These are phyloP conservation scores for Glyptemys insculpta DNA, from an alignment of 2,797 vertebrate genomes.

Conservation along the genomic window DNA sequence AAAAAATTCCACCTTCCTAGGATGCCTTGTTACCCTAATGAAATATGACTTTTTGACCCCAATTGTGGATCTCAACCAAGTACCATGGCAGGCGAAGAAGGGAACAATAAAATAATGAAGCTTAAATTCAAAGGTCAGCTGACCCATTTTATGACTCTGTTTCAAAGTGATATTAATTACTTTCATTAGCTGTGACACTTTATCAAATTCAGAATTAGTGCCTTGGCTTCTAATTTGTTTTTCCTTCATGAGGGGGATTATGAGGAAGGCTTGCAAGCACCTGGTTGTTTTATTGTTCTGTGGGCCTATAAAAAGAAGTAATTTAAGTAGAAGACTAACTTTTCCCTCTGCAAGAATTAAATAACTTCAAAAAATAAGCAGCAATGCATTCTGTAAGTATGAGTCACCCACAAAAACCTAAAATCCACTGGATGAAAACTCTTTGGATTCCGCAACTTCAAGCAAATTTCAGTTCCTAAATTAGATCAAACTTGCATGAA, in stretches of 20 bases:
- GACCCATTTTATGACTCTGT: background rate
- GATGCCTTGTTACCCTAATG: background rate
- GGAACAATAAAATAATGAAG: background rate
- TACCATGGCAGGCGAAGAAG: background rate
- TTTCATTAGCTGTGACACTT: background rate
- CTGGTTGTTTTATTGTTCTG: background rate
- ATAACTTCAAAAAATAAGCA: background rate
- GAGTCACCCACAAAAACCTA: background rate
- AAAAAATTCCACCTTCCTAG: background rate
- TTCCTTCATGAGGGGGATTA: background rate
- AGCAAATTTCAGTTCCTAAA: background rate
- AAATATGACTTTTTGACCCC: background rate
- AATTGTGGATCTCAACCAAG: background rate
- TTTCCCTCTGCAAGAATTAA: background rate
- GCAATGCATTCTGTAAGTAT: background rate
- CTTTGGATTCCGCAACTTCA: fast-evolving
- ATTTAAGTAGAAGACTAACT: background rate
- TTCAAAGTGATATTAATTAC: background rate
- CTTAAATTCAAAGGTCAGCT: background rate
- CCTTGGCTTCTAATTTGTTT: background rate
- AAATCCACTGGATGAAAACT: fast-evolving
- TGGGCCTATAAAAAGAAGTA: background rate
- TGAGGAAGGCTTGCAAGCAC: background rate
- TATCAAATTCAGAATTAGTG: background rate
- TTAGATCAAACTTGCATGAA: background rate